Base-by-base conservation (phyloP, 2,113 vertebrate genomes). In the Oostethus manadensis region DNA sequence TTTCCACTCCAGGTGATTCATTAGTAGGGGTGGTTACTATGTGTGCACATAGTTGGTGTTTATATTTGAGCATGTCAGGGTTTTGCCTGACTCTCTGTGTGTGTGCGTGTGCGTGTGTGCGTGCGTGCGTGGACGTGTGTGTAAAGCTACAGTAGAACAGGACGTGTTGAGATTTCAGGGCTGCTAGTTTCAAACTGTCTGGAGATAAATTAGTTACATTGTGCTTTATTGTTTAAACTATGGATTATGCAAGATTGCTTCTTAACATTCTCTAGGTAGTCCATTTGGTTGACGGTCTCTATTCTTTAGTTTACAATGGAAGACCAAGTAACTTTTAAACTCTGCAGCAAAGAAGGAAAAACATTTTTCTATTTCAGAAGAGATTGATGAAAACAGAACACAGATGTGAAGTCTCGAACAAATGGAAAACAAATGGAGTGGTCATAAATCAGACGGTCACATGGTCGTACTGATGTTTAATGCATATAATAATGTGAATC, bases 1-100 rank as follows among this genome's bases (percentile, higher is more conserved):
- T 90, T 91, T 90, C 89, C 88, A 88, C 81, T 86, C 76, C 85
- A 88, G 87, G 87, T 91, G 87, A 88, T 89, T 90, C 85, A 88
- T 88, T 82, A 74, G 63, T 60, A 69, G 60, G 60, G 53, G 72
- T 74, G 72, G 81, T 85, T 80, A 78, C 71, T 62, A 65, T 77
- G 80, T 82, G 62, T 62, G 62, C 17, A 5, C 17, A 9, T 11
- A 54, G 21, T 45, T 26, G 62, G 56, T 61, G 57, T 74, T 62
- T 60, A 61, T 60, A 62, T 58, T 73, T 51, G 43, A 50, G 29
- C 55, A 7, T 56, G 43, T 55, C 51, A 21, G 59, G 67, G 68
- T 68, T 77, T 80, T 70, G 60, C 71, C 49, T 45, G 14, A 56
- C 29, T 22, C 26, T 29, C 8, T 40, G 10, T 40, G 38, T 42